Evolutionary conservation across 2,113 vertebrate genomes (phyloP), one percentile per base, ranked within the genome.

Genomic region (Pluvianellus socialis): DNA sequence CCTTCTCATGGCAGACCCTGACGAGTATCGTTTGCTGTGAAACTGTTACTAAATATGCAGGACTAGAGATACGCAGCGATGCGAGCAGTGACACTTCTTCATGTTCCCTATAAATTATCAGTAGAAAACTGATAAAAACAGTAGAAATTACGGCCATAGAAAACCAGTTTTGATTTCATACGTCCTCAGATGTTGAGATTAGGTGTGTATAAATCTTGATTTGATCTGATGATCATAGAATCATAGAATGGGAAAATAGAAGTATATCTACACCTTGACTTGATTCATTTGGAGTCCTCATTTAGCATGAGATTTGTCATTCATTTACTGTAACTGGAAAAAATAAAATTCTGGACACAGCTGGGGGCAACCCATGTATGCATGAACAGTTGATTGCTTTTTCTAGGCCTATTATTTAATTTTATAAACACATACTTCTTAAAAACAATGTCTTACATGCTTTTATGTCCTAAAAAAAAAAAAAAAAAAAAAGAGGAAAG

Each of bases 281-380:
- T 13, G 21, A 8, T 92, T 68, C 3, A 9, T 47, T 63, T 86
- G 28, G 35, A 73, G 14, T 63, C 23, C 17, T 94, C 15, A 56
- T 65, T 77, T 82, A 79, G 30, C 18, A 24, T 75, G 33, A 56
- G 16, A 50, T 65, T 72, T 68, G 27, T 70, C 44, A 56, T 22
- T 76, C 9, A 16, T 59, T 59, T 30, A 38, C 35, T 10, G 3
- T 47, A 67, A 53, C 49, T 55, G 35, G 18, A 47, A 79, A 72
- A 73, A 65, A 23, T 10, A 28, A 79, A 90, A 45, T 58, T 92
- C 15, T 38, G n/a, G 24, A n/a, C 6, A 12, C 10, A 49, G 5
- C 2, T 49, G 27, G 45, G 76, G 6, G 14, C 33, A 58, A 27
- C 14, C 24, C 0, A 0, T 40, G 4, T 52, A 28, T 58, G 38